Percentiles rank a stretch among this genome's conserved stretches.
Evolutionary conservation across 2,888 invertebrate species (phyloP).

Genomic region (Drosophila anomelani): DNA sequence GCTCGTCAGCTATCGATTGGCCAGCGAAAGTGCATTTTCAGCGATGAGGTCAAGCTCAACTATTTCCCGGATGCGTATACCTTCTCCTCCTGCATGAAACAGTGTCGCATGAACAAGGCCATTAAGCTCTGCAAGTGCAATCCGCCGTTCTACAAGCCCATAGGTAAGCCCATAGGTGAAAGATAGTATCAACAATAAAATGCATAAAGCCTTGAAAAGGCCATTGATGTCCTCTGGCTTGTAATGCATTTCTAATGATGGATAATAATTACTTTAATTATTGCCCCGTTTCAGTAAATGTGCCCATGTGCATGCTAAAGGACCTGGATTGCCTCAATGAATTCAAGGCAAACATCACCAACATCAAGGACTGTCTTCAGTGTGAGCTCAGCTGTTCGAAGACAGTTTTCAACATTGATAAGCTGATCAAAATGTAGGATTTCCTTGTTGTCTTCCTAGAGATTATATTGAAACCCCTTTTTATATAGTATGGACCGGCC

Average conservation of each 20-base stretch:
- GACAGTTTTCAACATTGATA: constrained; percentile 91
- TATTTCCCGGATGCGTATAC: constrained; percentile 87
- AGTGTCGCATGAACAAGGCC: constrained; percentile 89
- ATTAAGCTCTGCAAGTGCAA: constrained; percentile 89
- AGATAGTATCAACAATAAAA: no score
- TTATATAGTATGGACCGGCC: constrained; percentile 56
- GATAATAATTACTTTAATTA: no score
- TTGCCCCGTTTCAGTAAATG: constrained; percentile 55
- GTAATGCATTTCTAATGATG: no score
- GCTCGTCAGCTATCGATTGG: constrained; percentile 88
- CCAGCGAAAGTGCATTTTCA: constrained; percentile 90
- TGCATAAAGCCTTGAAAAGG: no score
- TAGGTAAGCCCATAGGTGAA: constrained; percentile 83
- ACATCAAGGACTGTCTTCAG: constrained; percentile 86
- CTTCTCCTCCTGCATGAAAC: constrained; percentile 90
- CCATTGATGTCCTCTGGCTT: no score
- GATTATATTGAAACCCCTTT: not conserved
- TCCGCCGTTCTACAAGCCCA: constrained; percentile 89
- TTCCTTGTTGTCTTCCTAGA: no score
- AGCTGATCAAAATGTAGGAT: constrained; percentile 88
- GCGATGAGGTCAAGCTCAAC: constrained; percentile 88
- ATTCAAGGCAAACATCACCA: constrained; percentile 86
- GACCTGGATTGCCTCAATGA: constrained; percentile 87
- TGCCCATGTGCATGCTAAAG: constrained; percentile 86
- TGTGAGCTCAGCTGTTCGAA: constrained; percentile 91